phyloP scores from a whole-genome alignment of 2,113 vertebrate species.

The Macquaria ambigua region DNA sequence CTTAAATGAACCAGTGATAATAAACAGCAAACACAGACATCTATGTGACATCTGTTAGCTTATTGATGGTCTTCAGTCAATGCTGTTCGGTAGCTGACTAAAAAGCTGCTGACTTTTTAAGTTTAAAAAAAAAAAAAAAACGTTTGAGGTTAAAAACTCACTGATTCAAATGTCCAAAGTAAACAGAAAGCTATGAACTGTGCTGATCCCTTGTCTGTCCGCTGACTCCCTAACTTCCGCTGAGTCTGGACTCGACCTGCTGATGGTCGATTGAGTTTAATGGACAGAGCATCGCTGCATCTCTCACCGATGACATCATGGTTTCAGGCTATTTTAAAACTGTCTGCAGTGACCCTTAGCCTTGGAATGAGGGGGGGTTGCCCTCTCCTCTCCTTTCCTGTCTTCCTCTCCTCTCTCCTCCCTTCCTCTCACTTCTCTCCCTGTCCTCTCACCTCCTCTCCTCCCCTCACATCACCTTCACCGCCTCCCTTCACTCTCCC shows the following conservation, averaged over 20 bases:
- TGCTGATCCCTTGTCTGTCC: not conserved
- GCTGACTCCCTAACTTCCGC: conserved; percentile 38
- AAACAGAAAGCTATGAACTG: not conserved
- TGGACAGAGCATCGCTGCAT: conserved; percentile 40
- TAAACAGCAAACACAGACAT: not conserved
- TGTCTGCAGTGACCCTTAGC: conserved; percentile 63
- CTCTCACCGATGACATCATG: conserved; percentile 67
- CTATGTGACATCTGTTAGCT: not conserved
- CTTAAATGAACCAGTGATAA: not conserved
- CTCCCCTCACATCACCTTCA: conserved; percentile 39
- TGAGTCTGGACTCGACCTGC: conserved; percentile 32
- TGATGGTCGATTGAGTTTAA: conserved; percentile 55
- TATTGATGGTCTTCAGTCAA: not conserved
- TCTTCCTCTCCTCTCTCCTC: conserved; percentile 16
- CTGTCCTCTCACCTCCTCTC: conserved; percentile 9
- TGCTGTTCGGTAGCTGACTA: not conserved
- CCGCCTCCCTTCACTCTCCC: not conserved
- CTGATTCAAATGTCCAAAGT: not conserved
- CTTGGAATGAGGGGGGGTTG: conserved; percentile 62
- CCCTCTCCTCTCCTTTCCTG: conserved; percentile 32
- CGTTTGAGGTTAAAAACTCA: not conserved
- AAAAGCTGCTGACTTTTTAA: not conserved
- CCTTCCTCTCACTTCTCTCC: not conserved
- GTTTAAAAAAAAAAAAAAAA: not conserved
- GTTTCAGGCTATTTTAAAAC: conserved; percentile 71